A percentile compares a stretch with the other conserved stretches of the same genome.
phyloP scores from a whole-genome alignment of 2,113 vertebrate genomes.

The Chaenocephalus aceratus region DNA sequence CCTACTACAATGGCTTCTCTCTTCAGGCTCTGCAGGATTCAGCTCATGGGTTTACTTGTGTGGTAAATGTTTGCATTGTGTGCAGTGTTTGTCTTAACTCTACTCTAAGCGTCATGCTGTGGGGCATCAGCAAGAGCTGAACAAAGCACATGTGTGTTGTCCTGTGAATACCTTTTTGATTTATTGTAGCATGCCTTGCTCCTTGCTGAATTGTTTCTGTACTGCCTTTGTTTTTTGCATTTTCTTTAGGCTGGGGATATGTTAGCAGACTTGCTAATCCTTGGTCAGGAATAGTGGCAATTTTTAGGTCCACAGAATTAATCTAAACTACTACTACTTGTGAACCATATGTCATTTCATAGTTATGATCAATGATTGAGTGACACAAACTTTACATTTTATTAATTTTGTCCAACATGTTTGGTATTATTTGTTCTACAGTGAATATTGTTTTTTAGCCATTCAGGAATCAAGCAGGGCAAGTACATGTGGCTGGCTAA shows the following conservation, averaged over 20 bases:
- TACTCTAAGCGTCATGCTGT: conserved; percentile 25
- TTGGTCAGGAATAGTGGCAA: neutral
- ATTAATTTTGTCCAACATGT: neutral
- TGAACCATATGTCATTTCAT: neutral
- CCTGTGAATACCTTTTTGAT: conserved; percentile 21
- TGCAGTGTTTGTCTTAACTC: conserved; percentile 42
- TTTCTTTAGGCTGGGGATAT: conserved; percentile 32
- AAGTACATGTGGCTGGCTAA: neutral
- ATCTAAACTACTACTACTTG: too few relatives aligned
- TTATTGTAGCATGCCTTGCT: neutral
- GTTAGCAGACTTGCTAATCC: conserved; percentile 20
- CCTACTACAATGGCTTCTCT: conserved; percentile 73
- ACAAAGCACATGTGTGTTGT: conserved; percentile 36
- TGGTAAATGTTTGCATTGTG: conserved; percentile 90
- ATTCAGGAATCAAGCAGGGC: neutral
- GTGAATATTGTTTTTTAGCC: neutral
- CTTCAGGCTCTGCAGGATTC: conserved; percentile 89
- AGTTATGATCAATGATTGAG: neutral
- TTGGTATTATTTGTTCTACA: conserved; percentile 3
- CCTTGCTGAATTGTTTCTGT: conserved; percentile 6
- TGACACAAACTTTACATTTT: neutral
- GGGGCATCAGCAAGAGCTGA: conserved; percentile 12
- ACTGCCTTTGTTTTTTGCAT: conserved; percentile 17
- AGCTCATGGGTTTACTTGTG: conserved; percentile 97
- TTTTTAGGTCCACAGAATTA: neutral